Evolutionary conservation across 2,113 vertebrate species (phyloP).

Genomic region (Gadus chalcogrammus): DNA sequence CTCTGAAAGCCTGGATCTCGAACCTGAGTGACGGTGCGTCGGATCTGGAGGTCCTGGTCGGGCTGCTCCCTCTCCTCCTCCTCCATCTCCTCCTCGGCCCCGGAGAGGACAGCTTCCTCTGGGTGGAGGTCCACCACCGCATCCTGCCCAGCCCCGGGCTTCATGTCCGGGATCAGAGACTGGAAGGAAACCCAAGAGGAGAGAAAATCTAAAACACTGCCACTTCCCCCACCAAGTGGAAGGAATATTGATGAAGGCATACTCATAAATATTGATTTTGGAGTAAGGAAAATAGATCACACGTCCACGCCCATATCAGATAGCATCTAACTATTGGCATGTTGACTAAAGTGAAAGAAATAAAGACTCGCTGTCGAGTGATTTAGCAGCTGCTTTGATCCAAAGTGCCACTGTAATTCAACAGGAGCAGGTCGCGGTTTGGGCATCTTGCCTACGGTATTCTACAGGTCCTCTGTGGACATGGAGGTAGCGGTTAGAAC

Average conservation of each 20-base stretch:
- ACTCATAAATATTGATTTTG: too few species aligned
- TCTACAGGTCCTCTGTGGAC: too few species aligned
- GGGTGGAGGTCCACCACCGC: slow-evolving; percentile 86
- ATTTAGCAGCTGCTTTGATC: too few species aligned
- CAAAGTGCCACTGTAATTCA: too few species aligned
- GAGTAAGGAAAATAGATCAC: too few species aligned
- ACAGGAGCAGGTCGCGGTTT: too few species aligned
- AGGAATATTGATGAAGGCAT: not conserved
- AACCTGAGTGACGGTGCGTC: slow-evolving; percentile 89
- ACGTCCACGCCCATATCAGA: too few species aligned
- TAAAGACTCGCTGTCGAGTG: too few species aligned
- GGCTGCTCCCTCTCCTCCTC: slow-evolving; percentile 72
- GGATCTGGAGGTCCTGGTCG: slow-evolving; percentile 86
- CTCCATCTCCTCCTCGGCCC: slow-evolving; percentile 67
- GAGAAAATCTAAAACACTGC: not conserved
- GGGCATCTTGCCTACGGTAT: too few species aligned
- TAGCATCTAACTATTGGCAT: too few species aligned
- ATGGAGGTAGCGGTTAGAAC: not conserved
- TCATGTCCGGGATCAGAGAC: slow-evolving; percentile 90
- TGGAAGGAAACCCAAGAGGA: slow-evolving; percentile 35
- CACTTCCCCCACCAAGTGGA: not conserved
- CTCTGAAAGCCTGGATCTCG: not conserved
- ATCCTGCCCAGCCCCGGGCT: slow-evolving; percentile 73
- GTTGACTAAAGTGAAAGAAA: too few species aligned
- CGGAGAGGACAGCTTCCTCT: slow-evolving; percentile 83